Conservation (phyloP, 1,140 invertebrate genomes). For the Meloidogyne floridensis region DNA sequence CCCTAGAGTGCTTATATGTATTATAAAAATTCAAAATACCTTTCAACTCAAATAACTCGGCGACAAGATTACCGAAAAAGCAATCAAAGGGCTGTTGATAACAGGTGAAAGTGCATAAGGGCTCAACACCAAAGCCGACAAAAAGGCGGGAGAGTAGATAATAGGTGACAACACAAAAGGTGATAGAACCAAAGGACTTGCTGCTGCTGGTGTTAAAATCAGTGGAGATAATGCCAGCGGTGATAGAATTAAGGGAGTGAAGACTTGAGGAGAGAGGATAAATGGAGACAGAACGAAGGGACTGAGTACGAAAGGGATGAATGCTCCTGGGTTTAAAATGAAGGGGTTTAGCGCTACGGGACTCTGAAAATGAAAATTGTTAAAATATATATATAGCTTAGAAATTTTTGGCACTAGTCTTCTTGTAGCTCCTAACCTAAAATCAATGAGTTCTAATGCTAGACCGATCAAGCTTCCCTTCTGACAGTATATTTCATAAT, state of each 20-base stretch:
- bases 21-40: too few species aligned
- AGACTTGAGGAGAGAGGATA: conserved; percentile 54
- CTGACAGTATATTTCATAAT: too few species aligned
- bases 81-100: conserved; percentile 17
- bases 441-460: too few species aligned
- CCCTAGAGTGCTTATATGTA: too few species aligned
- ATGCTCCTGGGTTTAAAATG: conserved; percentile 42
- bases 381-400: too few species aligned
- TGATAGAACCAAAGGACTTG: conserved; percentile 51
- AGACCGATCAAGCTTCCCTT: too few species aligned
- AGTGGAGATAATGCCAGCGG: conserved; percentile 60
- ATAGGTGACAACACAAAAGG: conserved; percentile 41
- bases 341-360: conserved; percentile 57
- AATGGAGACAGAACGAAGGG: conserved; percentile 46
- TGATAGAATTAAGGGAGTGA: conserved; percentile 55
- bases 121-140: conserved; percentile 36
- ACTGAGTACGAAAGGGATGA: conserved; percentile 37
- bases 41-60: neutral
- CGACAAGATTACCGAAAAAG: conserved; percentile 26
- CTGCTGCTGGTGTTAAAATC: conserved; percentile 46
- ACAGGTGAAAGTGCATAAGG: conserved; percentile 47
- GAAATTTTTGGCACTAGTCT: too few species aligned
- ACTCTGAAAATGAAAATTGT: neutral
- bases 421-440: too few species aligned
- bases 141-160: conserved; percentile 43